Percentiles rank a stretch among this genome's conserved stretches.
These are phyloP conservation scores for Drosophila subpulchrella DNA, from an alignment of 1,140 invertebrate genomes.

Conservation along the genomic window DNA sequence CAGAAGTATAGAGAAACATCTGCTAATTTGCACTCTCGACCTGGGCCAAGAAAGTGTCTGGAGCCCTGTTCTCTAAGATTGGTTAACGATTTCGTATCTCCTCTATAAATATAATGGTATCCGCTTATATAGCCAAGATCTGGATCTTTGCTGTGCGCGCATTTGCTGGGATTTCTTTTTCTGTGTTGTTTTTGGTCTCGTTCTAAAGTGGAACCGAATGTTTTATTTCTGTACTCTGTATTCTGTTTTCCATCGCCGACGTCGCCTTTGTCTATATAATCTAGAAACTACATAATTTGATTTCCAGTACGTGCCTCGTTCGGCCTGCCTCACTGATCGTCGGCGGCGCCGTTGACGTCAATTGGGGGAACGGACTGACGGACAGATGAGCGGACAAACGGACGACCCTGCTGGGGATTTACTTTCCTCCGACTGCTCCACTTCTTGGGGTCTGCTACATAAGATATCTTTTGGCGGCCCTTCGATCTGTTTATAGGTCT, in stretches of 20 bases:
- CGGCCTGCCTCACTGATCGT: slow-evolving; percentile 60
- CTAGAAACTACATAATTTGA: slow-evolving; percentile 63
- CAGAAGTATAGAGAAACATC: slow-evolving; percentile 43
- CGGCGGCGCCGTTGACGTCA: slow-evolving; percentile 70
- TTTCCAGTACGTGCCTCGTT: slow-evolving; percentile 74
- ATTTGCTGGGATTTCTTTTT: slow-evolving; percentile 13
- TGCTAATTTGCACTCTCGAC: slow-evolving; percentile 72
- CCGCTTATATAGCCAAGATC: slow-evolving; percentile 17
- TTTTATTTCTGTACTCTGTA: slow-evolving; percentile 47
- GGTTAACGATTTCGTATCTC: slow-evolving; percentile 9
- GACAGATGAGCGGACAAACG: slow-evolving; percentile 21
- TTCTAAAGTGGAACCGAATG: slow-evolving; percentile 48
- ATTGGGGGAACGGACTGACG: slow-evolving; percentile 38
- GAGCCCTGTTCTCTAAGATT: slow-evolving; percentile 7
- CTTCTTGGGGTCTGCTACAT: slow-evolving; percentile 10
- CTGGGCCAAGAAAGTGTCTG: slow-evolving; percentile 37
- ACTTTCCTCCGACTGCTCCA: neutral
- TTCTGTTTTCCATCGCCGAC: slow-evolving; percentile 28
- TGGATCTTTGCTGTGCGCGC: slow-evolving; percentile 34
- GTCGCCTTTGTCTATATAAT: slow-evolving; percentile 40
- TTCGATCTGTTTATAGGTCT: slow-evolving; percentile 21
- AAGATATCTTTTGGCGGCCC: slow-evolving; percentile 20
- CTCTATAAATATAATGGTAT: slow-evolving; percentile 24
- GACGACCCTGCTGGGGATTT: slow-evolving; percentile 6
- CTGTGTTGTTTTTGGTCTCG: slow-evolving; percentile 15